Evolutionary conservation across 2,113 vertebrate genomes (phyloP).

Genomic region (Castor canadensis): DNA sequence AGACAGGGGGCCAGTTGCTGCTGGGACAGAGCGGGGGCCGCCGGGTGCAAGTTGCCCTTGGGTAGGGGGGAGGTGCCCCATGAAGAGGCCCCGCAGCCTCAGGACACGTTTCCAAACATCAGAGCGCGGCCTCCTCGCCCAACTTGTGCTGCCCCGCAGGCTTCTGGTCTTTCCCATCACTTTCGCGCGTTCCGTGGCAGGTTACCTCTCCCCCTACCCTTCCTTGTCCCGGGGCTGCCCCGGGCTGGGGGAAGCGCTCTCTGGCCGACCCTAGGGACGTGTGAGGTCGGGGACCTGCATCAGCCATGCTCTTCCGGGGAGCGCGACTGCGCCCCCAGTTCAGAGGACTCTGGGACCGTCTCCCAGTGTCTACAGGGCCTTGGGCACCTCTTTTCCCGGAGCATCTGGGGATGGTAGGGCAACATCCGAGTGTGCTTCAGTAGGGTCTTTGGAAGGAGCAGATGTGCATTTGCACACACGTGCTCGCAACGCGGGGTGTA

Average conservation of each 20-base stretch:
- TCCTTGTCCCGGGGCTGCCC: neutral
- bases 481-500: neutral
- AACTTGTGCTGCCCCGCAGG: no score
- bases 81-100: neutral
- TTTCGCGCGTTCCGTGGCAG: neutral
- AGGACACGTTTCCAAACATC: neutral
- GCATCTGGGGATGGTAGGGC: neutral
- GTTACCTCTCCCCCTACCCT: no score
- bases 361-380: fast-evolving
- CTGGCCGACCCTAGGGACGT: neutral
- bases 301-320: neutral
- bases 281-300: neutral
- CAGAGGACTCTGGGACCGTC: neutral
- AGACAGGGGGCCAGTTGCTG: neutral
- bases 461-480: slow-evolving; percentile 25
- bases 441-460: neutral
- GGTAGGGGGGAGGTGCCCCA: neutral
- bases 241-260: neutral
- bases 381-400: neutral
- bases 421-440: neutral
- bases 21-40: neutral
- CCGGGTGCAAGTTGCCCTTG: neutral
- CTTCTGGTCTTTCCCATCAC: neutral
- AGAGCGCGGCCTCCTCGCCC: neutral
- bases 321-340: neutral